Evolutionary conservation across 2,113 vertebrate genomes (phyloP).

Genomic region (Camelus dromedarius): DNA sequence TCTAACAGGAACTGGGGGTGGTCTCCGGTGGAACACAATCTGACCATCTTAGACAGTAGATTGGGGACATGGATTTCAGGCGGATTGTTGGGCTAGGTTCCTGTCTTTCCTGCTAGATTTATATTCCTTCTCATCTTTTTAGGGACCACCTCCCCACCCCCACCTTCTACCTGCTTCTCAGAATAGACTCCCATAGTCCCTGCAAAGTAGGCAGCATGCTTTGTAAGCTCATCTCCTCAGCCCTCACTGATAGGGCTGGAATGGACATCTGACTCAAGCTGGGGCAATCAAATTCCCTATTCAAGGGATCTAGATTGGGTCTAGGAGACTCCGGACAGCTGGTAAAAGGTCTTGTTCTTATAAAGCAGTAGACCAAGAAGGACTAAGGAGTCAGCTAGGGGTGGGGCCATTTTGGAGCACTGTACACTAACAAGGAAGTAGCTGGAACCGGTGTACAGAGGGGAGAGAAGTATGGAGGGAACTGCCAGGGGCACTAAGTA

Average conservation of each 20-base stretch:
- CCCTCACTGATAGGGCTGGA: neutral
- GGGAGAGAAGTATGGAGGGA: neutral
- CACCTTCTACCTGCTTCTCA: neutral
- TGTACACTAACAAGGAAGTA: neutral
- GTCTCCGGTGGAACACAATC: neutral
- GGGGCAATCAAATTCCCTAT: neutral
- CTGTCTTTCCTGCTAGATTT: slow-evolving; percentile 10
- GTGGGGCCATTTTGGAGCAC: neutral
- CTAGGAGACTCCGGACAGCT: neutral
- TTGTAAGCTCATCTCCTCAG: neutral
- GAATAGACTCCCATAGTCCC: neutral
- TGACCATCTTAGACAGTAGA: neutral
- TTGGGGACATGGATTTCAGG: neutral
- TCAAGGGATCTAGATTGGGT: neutral
- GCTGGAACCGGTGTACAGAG: neutral
- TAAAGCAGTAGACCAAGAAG: neutral
- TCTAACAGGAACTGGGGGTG: neutral
- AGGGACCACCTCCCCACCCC: neutral
- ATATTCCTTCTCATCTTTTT: neutral
- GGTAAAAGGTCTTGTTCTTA: neutral
- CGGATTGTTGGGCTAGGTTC: neutral
- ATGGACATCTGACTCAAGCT: neutral
- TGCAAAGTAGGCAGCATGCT: neutral
- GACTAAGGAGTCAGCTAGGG: neutral
- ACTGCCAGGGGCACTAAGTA: neutral